A percentile compares a stretch with the other conserved stretches of the same genome.
Evolutionary conservation across 2,888 invertebrate species (phyloP).

Genomic region (Philereme transversata): DNA sequence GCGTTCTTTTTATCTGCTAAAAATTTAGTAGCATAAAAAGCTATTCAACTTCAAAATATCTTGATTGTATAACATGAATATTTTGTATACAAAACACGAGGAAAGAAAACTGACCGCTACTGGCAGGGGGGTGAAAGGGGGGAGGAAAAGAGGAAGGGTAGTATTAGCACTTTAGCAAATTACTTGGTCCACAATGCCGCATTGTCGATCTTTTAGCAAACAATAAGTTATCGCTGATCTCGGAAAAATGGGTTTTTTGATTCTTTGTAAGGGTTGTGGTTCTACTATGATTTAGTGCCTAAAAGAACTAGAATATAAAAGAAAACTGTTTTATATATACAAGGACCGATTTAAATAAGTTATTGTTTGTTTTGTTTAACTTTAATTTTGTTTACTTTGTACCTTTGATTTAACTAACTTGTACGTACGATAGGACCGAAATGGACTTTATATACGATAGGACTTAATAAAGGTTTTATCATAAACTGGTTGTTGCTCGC

Average conservation of each 20-base stretch:
- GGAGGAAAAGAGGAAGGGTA: constrained; percentile 12
- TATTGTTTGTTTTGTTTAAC: no score
- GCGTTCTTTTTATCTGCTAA: no score
- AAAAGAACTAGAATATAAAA: background rate
- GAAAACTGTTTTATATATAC: background rate
- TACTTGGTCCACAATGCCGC: constrained; percentile 60
- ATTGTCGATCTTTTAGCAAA: constrained; percentile 59
- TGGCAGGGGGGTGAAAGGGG: background rate
- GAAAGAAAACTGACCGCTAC: constrained; percentile 22
- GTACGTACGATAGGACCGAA: no score
- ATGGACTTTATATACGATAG: no score
- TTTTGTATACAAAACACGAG: constrained; percentile 23
- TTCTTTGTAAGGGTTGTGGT: constrained; percentile 1
- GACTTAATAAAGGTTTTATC: no score
- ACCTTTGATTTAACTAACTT: no score
- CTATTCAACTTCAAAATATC: constrained; percentile 5
- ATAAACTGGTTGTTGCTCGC: no score
- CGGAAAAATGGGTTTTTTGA: constrained; percentile 17
- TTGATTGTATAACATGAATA: constrained; percentile 22
- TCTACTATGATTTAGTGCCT: constrained; percentile 3
- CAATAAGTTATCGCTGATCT: constrained; percentile 49
- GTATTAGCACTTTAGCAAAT: constrained; percentile 69
- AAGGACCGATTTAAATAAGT: no score
- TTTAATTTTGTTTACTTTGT: no score
- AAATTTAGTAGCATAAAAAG: background rate